Conservation (phyloP, 2,888 invertebrate genomes). For the Carterocephalus palaemon region DNA sequence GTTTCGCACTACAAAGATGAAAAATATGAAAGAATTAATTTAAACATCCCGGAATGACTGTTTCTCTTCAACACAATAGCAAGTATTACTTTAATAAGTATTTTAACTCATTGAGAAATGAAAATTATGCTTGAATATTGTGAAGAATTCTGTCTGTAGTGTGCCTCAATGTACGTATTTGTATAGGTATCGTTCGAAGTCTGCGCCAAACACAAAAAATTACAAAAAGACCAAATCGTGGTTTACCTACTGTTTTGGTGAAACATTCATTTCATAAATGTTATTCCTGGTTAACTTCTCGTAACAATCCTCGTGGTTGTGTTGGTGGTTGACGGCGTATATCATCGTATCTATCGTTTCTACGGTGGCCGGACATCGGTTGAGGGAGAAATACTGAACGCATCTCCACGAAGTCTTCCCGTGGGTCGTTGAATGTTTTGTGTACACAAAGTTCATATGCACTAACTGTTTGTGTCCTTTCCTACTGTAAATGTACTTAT, state of each 20-base stretch:
- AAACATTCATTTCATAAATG: conserved; percentile 71
- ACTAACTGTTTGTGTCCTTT: conserved; percentile 77
- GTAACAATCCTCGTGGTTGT: conserved; percentile 72
- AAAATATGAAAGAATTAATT: too few species aligned
- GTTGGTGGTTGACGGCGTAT: conserved; percentile 71
- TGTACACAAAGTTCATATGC: conserved; percentile 75
- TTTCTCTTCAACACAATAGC: too few species aligned
- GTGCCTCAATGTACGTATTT: too few species aligned
- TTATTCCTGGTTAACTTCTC: conserved; percentile 69
- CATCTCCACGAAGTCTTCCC: conserved; percentile 76
- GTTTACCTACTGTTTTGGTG: conserved; percentile 58
- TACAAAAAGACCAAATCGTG: too few species aligned
- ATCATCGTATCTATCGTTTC: conserved; percentile 74
- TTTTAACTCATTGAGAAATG: background rate
- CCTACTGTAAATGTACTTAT: conserved; percentile 75
- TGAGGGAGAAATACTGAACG: conserved; percentile 75
- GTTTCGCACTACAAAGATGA: too few species aligned
- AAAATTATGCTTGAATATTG: background rate
- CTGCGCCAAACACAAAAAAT: too few species aligned
- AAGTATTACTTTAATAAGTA: too few species aligned
- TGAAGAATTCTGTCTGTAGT: background rate
- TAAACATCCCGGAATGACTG: too few species aligned
- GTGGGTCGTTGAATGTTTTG: conserved; percentile 74
- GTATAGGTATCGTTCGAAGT: background rate
- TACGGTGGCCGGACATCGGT: conserved; percentile 73